Evolutionary conservation across 2,888 invertebrate species (phyloP).

Genomic region (Orthosia gothica): DNA sequence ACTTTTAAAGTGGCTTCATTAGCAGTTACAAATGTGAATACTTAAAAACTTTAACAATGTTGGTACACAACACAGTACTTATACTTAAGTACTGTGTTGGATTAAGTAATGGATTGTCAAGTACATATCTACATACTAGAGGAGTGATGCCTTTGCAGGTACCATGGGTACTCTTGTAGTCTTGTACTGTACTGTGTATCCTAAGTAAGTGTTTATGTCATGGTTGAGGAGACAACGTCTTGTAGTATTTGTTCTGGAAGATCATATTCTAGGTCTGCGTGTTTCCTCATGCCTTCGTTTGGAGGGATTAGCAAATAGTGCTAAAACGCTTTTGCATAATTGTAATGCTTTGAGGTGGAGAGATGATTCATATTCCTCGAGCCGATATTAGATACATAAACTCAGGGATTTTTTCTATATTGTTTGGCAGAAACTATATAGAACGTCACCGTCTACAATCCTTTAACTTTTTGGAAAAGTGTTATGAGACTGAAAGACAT

Average conservation of each 20-base stretch:
- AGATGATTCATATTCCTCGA: no score
- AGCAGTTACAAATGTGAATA: slow-evolving; percentile 21
- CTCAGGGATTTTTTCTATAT: no score
- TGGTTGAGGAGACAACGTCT: background rate
- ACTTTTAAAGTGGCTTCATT: slow-evolving; percentile 32
- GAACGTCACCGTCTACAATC: no score
- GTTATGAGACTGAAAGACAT: no score
- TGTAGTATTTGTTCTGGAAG: slow-evolving; percentile 22
- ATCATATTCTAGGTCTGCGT: background rate
- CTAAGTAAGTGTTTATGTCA: slow-evolving; percentile 5
- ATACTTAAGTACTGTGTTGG: slow-evolving; percentile 13
- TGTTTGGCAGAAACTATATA: no score
- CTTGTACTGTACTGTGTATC: background rate
- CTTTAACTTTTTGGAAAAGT: no score
- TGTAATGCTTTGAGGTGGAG: no score
- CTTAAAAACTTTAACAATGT: slow-evolving; percentile 39
- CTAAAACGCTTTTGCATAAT: background rate
- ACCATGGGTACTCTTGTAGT: background rate
- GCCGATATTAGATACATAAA: no score
- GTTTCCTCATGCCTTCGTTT: slow-evolving; percentile 14
- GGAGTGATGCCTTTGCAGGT: slow-evolving; percentile 16
- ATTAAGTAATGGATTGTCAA: slow-evolving; percentile 53
- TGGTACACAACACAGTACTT: slow-evolving; percentile 21
- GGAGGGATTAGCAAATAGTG: slow-evolving; percentile 4
- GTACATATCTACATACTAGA: slow-evolving; percentile 11